Percentiles rank a stretch among this genome's conserved stretches.
Evolutionary conservation across 2,113 vertebrate species (phyloP).

Genomic region (Dinomys branickii): DNA sequence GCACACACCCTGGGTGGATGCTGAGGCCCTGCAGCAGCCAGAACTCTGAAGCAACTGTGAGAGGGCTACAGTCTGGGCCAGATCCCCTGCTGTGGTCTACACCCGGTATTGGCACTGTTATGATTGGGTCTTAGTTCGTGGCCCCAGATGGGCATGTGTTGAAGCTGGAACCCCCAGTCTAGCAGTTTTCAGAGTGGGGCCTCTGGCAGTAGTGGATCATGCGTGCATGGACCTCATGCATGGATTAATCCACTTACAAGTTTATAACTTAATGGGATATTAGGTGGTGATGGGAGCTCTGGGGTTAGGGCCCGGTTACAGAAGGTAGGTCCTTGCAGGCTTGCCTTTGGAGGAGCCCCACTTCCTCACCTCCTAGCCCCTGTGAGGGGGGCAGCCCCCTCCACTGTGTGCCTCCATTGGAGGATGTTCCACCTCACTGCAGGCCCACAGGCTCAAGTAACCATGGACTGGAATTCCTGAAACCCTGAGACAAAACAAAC

Average conservation of each 20-base stretch:
- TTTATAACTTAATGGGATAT: not conserved
- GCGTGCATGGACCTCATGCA: not conserved
- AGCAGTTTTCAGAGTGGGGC: not conserved
- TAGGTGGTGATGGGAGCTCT: not conserved
- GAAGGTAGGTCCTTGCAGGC: not conserved
- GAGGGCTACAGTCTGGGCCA: not conserved
- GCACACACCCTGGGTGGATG: rapidly evolving
- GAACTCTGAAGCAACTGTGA: not conserved
- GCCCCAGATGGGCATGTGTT: not conserved
- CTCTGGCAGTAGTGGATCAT: not conserved
- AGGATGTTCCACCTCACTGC: not conserved
- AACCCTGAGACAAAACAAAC: not conserved
- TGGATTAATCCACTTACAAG: not conserved
- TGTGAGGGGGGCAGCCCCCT: not conserved
- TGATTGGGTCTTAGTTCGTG: not conserved
- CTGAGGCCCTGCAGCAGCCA: not conserved
- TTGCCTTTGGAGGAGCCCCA: not conserved
- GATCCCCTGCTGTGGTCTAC: not conserved
- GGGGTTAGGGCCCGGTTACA: not conserved
- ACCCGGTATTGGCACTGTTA: not conserved
- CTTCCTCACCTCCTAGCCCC: not conserved
- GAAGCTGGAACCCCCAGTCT: not conserved
- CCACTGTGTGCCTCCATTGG: not conserved
- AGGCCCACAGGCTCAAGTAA: not conserved
- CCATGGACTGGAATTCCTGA: not conserved